These are phyloP conservation scores for Drosophila mettleri DNA, from an alignment of 2,888 invertebrate genomes.

Conservation along the genomic window DNA sequence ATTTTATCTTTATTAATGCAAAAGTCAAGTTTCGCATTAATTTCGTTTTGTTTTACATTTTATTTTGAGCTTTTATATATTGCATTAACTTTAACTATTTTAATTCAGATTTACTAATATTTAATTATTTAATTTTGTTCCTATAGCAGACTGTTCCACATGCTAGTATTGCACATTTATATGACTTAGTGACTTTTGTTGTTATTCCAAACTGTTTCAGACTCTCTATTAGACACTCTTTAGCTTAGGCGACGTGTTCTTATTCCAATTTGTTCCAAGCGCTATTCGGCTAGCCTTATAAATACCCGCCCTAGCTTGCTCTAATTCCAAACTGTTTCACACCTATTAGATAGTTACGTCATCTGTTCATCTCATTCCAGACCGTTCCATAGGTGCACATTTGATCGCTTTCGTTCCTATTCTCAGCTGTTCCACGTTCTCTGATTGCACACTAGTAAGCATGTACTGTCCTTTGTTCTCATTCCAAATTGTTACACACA, in stretches of 20 bases:
- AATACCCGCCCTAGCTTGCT: neutral
- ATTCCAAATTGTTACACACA: neutral
- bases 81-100: neutral
- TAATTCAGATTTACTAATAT: neutral
- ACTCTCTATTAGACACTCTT: neutral
- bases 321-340: neutral
- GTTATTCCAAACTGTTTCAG: neutral
- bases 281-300: neutral
- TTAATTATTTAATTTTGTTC: neutral
- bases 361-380: too few species aligned
- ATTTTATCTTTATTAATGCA: neutral
- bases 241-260: neutral
- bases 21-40: too few species aligned
- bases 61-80: neutral
- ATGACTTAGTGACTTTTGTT: neutral
- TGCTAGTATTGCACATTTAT: neutral
- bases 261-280: neutral
- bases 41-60: neutral
- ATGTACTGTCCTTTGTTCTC: neutral
- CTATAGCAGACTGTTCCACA: neutral
- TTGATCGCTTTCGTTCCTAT: too few species aligned
- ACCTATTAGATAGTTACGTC: too few species aligned
- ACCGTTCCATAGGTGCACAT: too few species aligned
- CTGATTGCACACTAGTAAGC: too few species aligned
- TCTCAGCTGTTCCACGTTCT: too few species aligned